Evolutionary conservation across 2,888 invertebrate species (phyloP).

Genomic region (Drosophila aldrichi): DNA sequence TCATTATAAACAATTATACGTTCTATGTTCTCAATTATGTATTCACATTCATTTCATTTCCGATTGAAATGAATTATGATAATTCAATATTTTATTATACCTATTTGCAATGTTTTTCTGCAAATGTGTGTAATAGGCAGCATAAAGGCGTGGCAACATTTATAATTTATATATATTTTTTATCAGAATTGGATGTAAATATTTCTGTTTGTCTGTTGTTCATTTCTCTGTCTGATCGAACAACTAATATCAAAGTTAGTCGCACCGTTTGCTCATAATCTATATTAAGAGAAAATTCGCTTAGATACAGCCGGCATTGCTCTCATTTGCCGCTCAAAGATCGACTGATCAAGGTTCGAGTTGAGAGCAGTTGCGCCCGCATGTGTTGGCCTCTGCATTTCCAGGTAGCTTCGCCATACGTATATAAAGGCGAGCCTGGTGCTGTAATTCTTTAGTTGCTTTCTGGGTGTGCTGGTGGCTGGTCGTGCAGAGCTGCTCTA

Average conservation of each 20-base stretch:
- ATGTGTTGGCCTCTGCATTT: not conserved
- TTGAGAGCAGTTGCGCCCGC: not conserved
- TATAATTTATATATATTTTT: not conserved
- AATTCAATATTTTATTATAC: not conserved
- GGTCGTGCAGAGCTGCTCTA: not conserved
- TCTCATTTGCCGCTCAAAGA: not conserved
- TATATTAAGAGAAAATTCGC: no score
- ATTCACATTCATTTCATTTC: conserved; percentile 7
- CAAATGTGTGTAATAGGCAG: no score
- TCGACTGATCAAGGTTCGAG: not conserved
- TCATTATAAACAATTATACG: conserved; percentile 6
- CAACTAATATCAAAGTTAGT: no score
- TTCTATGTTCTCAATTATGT: conserved; percentile 5
- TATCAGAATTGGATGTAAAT: not conserved
- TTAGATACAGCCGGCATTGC: not conserved
- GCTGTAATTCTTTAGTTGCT: not conserved
- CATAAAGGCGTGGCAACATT: no score
- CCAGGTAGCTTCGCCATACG: not conserved
- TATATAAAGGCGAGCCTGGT: not conserved
- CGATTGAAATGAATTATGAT: not conserved
- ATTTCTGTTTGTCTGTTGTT: no score
- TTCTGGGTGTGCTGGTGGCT: not conserved
- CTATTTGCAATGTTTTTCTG: no score
- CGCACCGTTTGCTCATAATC: no score
- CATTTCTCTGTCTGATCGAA: no score